Base-by-base conservation (phyloP, 1,140 invertebrate species). In the Subanguina moxae region DNA sequence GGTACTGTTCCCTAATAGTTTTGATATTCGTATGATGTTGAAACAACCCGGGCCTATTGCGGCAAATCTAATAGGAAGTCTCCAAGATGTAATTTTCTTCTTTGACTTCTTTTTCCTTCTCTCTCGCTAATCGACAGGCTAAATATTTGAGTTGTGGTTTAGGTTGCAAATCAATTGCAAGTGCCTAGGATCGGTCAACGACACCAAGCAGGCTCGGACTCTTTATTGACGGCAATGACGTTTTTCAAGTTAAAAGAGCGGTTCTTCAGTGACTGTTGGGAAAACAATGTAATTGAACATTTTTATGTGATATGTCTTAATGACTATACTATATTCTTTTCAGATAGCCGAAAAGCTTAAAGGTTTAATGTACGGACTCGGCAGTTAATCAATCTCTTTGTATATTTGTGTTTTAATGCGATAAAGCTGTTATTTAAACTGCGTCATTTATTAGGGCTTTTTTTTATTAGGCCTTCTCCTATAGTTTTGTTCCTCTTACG, bases 1-100 rank as follows among this genome's bases (percentile, higher is more conserved):
- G 83, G 87, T 94, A 75, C 96, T 94, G 83, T 98, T 97, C 85
- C 93, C 93, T 46, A 52, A 91, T 89, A 91, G 96, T 69, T 97
- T 96, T 84, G 94, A 98, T 87, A 91, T 97, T 56, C 97, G 94
- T 88, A 96, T 96, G 84, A 85, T 97, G 67, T 96, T 97, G 92
- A 95, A 95, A 83, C 91, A 93, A 61, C 96, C 93, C 86, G 69
- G 64, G 25, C 74, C 73, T 30, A 28, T 64, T 11, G 64, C 63
- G 1, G 95, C 95, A 84, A 96, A 94, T 83, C 85, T 97, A 42
- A 96, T 96, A 85, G 94, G 94, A 23, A 94, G 94, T 23, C 86
- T 97, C 13, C 94, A 97, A 86, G 94, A 95, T 84, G 91, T 94
- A 11, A 91, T 27, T 58, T 52, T 52, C 3, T n/a, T n/a, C n/a